Evolutionary conservation across 2,888 invertebrate genomes (phyloP).

Genomic region (Syritta pipiens): DNA sequence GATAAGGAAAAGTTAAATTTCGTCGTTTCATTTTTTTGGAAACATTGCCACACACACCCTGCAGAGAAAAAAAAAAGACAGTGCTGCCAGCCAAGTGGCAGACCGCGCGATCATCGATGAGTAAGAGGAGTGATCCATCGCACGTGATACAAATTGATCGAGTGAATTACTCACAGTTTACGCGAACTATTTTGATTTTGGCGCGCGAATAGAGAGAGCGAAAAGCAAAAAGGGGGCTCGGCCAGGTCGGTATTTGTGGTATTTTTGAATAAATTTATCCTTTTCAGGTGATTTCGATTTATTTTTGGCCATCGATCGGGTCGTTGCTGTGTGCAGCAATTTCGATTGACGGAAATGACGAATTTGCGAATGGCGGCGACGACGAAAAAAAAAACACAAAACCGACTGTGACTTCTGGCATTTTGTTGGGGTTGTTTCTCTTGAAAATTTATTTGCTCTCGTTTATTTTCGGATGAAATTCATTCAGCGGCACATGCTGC

Average conservation of each 20-base stretch:
- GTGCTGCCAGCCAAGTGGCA: too few species aligned
- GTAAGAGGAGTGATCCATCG: too few species aligned
- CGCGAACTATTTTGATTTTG: conserved; percentile 57
- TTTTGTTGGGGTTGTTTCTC: conserved; percentile 32
- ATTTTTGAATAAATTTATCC: conserved; percentile 42
- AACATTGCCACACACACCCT: conserved; percentile 19
- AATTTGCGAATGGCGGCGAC: conserved; percentile 33
- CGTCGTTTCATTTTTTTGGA: conserved; percentile 59
- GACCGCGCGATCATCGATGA: too few species aligned
- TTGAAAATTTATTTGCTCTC: conserved; percentile 29
- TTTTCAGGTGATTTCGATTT: conserved; percentile 64
- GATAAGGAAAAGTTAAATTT: too few species aligned
- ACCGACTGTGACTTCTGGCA: conserved; percentile 59
- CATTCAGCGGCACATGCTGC: conserved; percentile 49
- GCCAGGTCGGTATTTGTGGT: conserved; percentile 11
- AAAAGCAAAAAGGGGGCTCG: conserved; percentile 56
- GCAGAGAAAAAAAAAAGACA: too few species aligned
- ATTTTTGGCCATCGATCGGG: conserved; percentile 60
- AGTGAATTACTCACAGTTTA: conserved; percentile 51
- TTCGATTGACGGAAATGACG: conserved; percentile 55
- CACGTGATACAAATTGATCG: conserved; percentile 59
- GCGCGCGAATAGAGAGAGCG: conserved; percentile 22
- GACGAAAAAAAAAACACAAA: conserved; percentile 41
- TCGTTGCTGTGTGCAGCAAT: conserved; percentile 13
- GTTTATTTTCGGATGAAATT: not conserved